phyloP scores from a whole-genome alignment of 2,113 vertebrate species.

The Xiphophorus hellerii region DNA sequence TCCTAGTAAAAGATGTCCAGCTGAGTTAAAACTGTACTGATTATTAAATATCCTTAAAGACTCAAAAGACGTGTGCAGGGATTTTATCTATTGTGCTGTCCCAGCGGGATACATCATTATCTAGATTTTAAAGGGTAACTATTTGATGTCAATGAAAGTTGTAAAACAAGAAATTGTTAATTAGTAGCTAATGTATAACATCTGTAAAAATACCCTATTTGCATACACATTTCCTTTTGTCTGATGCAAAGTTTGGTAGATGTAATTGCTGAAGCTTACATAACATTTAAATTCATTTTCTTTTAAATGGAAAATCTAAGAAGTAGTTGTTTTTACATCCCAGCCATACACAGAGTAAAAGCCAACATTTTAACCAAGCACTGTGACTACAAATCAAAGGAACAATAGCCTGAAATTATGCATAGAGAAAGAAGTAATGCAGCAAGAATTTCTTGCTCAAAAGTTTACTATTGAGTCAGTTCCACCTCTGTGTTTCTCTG shows the following conservation, averaged over 20 bases:
- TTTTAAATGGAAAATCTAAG: slow-evolving; percentile 1
- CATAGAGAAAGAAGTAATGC: neutral
- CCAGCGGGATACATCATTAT: slow-evolving; percentile 12
- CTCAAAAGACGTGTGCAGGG: slow-evolving; percentile 2
- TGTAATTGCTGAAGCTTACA: neutral
- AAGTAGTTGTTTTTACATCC: neutral
- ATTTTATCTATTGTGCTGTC: neutral
- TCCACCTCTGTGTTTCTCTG: neutral
- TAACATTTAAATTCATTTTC: neutral
- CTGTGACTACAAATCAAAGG: neutral
- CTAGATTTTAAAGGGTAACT: slow-evolving; percentile 9
- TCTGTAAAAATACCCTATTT: neutral
- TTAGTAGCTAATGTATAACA: neutral
- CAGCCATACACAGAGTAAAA: neutral
- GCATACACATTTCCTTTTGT: neutral
- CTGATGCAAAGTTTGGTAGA: slow-evolving; percentile 8
- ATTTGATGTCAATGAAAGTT: neutral
- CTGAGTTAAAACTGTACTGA: slow-evolving; percentile 45
- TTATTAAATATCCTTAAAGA: slow-evolving; percentile 14
- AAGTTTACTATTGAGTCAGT: neutral
- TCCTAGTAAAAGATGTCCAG: slow-evolving; percentile 58
- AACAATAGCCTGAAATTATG: neutral
- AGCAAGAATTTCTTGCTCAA: neutral
- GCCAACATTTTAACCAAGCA: neutral
- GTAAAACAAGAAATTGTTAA: slow-evolving; percentile 2